Conservation (phyloP, 2,797 vertebrate species). For the Hydrocynus forskahlii region DNA sequence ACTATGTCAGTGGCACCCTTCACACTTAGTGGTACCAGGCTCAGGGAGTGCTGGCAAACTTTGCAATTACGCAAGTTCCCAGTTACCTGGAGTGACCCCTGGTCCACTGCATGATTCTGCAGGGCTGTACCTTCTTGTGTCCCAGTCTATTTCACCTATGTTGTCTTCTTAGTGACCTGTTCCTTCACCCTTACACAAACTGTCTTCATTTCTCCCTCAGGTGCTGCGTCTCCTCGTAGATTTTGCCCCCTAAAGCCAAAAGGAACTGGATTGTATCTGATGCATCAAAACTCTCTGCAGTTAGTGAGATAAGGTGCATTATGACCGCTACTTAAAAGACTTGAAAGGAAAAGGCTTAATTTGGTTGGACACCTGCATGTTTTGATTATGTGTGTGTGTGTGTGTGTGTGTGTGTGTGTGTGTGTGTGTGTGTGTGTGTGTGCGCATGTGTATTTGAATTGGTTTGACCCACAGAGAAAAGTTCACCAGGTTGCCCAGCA, state of each 20-base stretch:
- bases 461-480: background rate
- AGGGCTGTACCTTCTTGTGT: background rate
- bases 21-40: conserved; percentile 23
- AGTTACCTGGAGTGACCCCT: background rate
- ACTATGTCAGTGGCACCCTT: background rate
- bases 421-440: too few relatives aligned
- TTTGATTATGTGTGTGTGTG: background rate
- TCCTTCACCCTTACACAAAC: background rate
- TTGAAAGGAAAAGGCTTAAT: conserved; percentile 16
- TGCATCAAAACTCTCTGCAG: conserved; percentile 4
- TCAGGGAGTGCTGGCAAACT: conserved; percentile 19
- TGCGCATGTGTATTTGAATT: background rate
- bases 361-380: background rate
- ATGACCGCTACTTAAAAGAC: background rate
- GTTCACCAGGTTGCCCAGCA: background rate
- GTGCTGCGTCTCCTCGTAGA: background rate
- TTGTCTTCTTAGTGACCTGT: background rate
- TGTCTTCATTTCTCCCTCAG: background rate
- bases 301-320: conserved; percentile 3
- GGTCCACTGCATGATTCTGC: background rate
- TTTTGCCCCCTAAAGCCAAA: background rate
- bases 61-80: background rate
- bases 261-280: conserved; percentile 11
- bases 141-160: background rate
- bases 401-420: background rate